Percentiles rank a stretch among this genome's conserved stretches.
These are phyloP conservation scores for Drosophila robusta DNA, from an alignment of 2,888 invertebrate genomes.

Conservation along the genomic window DNA sequence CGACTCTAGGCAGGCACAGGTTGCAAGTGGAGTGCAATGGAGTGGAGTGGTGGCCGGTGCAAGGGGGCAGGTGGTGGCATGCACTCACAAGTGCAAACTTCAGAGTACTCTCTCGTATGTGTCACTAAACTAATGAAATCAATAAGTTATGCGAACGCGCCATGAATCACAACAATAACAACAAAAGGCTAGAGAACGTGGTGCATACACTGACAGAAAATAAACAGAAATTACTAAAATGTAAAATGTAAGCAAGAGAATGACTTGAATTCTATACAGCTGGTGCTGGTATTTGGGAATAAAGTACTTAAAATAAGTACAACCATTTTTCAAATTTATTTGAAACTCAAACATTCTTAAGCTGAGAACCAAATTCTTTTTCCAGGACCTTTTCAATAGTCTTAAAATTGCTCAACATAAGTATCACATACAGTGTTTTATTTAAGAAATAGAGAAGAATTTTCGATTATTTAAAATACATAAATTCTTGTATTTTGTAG, in stretches of 20 bases:
- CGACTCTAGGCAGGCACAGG: neutral
- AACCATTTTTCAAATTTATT: too few species aligned
- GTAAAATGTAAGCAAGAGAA: neutral
- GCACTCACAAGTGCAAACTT: conserved; percentile 76
- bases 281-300: too few species aligned
- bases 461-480: too few species aligned
- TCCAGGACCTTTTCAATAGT: too few species aligned
- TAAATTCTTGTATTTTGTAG: too few species aligned
- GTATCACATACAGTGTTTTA: too few species aligned
- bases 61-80: conserved; percentile 7
- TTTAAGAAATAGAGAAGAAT: too few species aligned
- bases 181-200: conserved; percentile 21
- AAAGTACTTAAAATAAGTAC: too few species aligned
- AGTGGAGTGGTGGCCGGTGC: neutral
- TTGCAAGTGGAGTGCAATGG: conserved; percentile 6
- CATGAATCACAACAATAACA: conserved; percentile 71
- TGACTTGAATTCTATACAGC: too few species aligned
- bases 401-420: too few species aligned
- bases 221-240: neutral
- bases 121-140: conserved; percentile 81
- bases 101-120: conserved; percentile 48
- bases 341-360: too few species aligned
- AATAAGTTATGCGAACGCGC: conserved; percentile 71
- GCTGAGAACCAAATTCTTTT: too few species aligned
- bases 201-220: neutral